phyloP scores from a whole-genome alignment of 1,140 invertebrate species.

The Brachionus rubens region DNA sequence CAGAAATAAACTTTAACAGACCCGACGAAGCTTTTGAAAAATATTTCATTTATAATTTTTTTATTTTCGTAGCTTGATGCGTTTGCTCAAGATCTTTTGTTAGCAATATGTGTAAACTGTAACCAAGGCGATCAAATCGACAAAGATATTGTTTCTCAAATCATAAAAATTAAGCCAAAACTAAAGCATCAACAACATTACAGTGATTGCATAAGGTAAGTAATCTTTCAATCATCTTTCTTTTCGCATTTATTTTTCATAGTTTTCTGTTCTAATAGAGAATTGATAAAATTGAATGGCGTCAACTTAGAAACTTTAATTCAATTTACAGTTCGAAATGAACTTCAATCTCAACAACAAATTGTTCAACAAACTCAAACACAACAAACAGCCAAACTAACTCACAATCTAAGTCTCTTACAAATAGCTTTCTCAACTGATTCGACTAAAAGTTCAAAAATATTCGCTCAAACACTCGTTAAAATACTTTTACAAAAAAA shows the following conservation, averaged over 20 bases:
- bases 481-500: slow-evolving; percentile 69
- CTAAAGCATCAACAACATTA: slow-evolving; percentile 87
- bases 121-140: slow-evolving; percentile 74
- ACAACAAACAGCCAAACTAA: slow-evolving; percentile 53
- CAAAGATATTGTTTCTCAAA: slow-evolving; percentile 80
- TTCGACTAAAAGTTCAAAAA: slow-evolving; percentile 74
- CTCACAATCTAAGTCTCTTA: slow-evolving; percentile 54
- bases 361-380: slow-evolving; percentile 46
- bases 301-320: background rate
- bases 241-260: too few species aligned
- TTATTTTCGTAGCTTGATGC: slow-evolving; percentile 65
- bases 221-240: too few species aligned
- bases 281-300: slow-evolving; percentile 54
- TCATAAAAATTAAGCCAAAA: slow-evolving; percentile 86
- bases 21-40: too few species aligned
- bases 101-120: slow-evolving; percentile 85
- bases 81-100: slow-evolving; percentile 84
- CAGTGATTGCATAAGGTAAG: slow-evolving; percentile 76
- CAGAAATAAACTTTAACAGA: too few species aligned
- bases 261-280: too few species aligned
- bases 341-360: background rate
- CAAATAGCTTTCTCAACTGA: slow-evolving; percentile 67
- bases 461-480: slow-evolving; percentile 66
- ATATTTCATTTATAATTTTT: slow-evolving; percentile 50
- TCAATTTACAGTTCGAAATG: slow-evolving; percentile 9